Conservation (phyloP, 2,113 vertebrate species). For the Lophius piscatorius region DNA sequence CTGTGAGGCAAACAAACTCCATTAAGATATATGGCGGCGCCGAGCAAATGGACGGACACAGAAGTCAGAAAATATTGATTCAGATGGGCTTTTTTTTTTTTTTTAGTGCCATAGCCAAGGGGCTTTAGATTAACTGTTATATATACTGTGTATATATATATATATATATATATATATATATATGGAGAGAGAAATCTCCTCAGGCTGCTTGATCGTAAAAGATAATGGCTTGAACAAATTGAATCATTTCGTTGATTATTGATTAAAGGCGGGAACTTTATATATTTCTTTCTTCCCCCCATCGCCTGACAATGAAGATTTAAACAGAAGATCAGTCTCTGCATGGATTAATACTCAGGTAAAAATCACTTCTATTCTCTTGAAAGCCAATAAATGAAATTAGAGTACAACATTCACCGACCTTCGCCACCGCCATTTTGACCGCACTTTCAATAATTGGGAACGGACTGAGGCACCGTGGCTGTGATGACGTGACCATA, state of each 20-base stretch:
- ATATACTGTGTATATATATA: no score
- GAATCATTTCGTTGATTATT: conserved; percentile 47
- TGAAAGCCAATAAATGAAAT: no score
- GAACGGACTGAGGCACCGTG: no score
- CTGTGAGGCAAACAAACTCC: conserved; percentile 77
- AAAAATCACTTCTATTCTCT: no score
- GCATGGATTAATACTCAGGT: no score
- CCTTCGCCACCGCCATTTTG: no score
- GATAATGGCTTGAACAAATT: conserved; percentile 41
- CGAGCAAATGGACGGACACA: conserved; percentile 63
- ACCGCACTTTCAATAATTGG: no score
- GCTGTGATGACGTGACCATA: no score
- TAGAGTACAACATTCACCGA: no score
- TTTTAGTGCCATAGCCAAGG: conserved; percentile 11
- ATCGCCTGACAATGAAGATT: no score
- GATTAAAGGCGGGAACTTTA: conserved; percentile 27
- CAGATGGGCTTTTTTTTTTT: conserved; percentile 22
- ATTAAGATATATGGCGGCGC: conserved; percentile 67
- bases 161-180: no score
- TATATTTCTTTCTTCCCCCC: not conserved
- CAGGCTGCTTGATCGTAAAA: conserved; percentile 30
- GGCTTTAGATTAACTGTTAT: conserved; percentile 42
- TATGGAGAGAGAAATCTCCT: conserved; percentile 16
- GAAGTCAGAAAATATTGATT: conserved; percentile 72
- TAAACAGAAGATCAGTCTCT: no score